Percentiles rank a stretch among this genome's conserved stretches.
Evolutionary conservation across 1,140 invertebrate genomes (phyloP).

Genomic region (Aphelenchoides besseyi): DNA sequence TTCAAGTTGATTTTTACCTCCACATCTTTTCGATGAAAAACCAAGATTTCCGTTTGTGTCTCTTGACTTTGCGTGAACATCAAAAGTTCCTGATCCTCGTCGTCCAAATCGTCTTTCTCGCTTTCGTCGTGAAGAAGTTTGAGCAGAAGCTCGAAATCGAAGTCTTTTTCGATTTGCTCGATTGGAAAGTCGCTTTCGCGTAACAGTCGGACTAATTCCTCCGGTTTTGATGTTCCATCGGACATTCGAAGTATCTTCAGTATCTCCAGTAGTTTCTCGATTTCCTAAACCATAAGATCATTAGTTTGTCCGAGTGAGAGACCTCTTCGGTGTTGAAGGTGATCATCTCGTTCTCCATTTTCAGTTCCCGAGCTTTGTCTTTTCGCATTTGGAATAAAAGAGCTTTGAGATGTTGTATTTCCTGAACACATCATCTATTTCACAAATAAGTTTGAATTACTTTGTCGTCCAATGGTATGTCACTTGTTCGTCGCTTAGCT

Average conservation of each 20-base stretch:
- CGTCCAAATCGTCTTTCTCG: not conserved
- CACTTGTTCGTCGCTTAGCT: not conserved
- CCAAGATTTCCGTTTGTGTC: slow-evolving; percentile 14
- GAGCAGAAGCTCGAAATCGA: slow-evolving; percentile 1
- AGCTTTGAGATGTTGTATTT: not conserved
- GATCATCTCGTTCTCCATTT: slow-evolving; percentile 23
- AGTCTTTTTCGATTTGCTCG: slow-evolving; percentile 21
- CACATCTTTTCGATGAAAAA: slow-evolving; percentile 4
- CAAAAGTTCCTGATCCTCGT: slow-evolving; percentile 11
- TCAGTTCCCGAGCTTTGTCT: slow-evolving; percentile 4
- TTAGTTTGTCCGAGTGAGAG: no score
- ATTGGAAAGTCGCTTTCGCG: slow-evolving; percentile 8
- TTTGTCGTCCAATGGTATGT: not conserved
- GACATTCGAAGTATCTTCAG: slow-evolving; percentile 14
- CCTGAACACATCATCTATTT: not conserved
- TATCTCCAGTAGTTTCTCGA: slow-evolving; percentile 18
- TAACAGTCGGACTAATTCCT: not conserved
- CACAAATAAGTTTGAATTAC: not conserved
- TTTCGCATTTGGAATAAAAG: slow-evolving; percentile 13
- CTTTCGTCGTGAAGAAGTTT: slow-evolving; percentile 14
- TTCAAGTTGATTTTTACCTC: slow-evolving; percentile 3
- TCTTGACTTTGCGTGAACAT: slow-evolving; percentile 10
- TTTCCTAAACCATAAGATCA: no score
- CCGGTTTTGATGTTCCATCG: slow-evolving; percentile 4
- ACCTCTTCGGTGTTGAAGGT: slow-evolving; percentile 2